Evolutionary conservation across 2,888 invertebrate genomes (phyloP).

Genomic region (Clusia tigrina): DNA sequence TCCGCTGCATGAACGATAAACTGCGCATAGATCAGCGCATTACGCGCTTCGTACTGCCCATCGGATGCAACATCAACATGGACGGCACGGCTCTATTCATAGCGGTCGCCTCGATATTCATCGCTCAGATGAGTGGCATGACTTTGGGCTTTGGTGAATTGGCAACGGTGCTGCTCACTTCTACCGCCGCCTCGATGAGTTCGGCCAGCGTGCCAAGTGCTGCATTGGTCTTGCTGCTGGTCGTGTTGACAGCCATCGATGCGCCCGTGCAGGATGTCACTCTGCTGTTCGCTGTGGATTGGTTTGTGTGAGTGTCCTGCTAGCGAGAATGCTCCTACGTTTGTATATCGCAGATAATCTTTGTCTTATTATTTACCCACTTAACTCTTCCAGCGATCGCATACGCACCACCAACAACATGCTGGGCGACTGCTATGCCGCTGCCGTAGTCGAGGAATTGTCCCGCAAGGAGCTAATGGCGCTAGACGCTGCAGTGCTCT

Average conservation of each 20-base stretch:
- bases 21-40: conserved; percentile 82
- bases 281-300: conserved; percentile 84
- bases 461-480: conserved; percentile 84
- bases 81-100: conserved; percentile 90
- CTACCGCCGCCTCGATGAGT: conserved; percentile 87
- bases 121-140: conserved; percentile 87
- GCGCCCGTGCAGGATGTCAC: conserved; percentile 84
- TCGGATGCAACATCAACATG: conserved; percentile 94
- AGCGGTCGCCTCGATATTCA: conserved; percentile 84
- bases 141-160: conserved; percentile 82
- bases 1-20: conserved; percentile 85
- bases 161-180: conserved; percentile 83
- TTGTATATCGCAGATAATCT: background rate
- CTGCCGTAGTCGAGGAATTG: conserved; percentile 83
- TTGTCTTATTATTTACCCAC: background rate
- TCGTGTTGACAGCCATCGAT: conserved; percentile 83
- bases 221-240: conserved; percentile 80
- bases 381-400: conserved; percentile 71
- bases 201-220: conserved; percentile 89
- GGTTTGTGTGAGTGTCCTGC: conserved; percentile 82
- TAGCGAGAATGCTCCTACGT: background rate
- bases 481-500: conserved; percentile 72
- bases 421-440: conserved; percentile 87
- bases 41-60: conserved; percentile 86
- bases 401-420: conserved; percentile 88